Evolutionary conservation across 2,113 vertebrate genomes (phyloP), one percentile per base, ranked within the genome.

Genomic region (rabbit (Oryctolagus cuniculus)): DNA sequence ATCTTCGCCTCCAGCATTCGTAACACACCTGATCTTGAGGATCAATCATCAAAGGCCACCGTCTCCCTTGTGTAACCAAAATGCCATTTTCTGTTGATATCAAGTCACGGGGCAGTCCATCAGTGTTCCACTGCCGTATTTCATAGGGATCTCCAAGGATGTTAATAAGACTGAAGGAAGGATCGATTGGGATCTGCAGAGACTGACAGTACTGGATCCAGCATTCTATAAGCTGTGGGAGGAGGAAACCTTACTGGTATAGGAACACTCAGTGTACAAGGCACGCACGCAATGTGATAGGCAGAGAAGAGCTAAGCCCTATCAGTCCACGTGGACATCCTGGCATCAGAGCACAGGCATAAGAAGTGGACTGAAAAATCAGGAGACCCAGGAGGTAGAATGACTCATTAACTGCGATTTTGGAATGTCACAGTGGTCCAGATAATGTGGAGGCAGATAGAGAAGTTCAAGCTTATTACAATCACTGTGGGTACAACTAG

Each of bases 31-130:
- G 99, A 97, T 99, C 99, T 95, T 99, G 99, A 9, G 98, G 98
- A 95, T 99, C 99, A 90, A 99, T 99, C 98, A 99, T 99, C 70
- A 99, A 98, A 49, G 99, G 99, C 98, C 99, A 99, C 66, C 99
- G 98, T 83, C 98, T 98, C 49, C 98, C 99, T 4, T 98, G 97
- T 13, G 98, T 98, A 89, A 99, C 99, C 95, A 99, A 95, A 96
- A 99, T 99, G 24, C 98, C 98, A 24, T 99, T 99, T 95, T 99
- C 99, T 0, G 98, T 99, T 31, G 99, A 99, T 70, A 99, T 96
- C 3, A 93, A 91, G 96, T 99, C 99, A 3, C 98, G 98, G 44
- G 99, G 98, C 70, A 99, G 95, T 25, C 98, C 99, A 15, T 99
- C 99, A 0, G 98, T 85, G 79, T 99, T 99, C 99, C 99, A 99